A percentile compares a stretch with the other conserved stretches of the same genome.
These are phyloP conservation scores for Rostratula benghalensis DNA, from an alignment of 2,113 vertebrate species.

Conservation along the genomic window DNA sequence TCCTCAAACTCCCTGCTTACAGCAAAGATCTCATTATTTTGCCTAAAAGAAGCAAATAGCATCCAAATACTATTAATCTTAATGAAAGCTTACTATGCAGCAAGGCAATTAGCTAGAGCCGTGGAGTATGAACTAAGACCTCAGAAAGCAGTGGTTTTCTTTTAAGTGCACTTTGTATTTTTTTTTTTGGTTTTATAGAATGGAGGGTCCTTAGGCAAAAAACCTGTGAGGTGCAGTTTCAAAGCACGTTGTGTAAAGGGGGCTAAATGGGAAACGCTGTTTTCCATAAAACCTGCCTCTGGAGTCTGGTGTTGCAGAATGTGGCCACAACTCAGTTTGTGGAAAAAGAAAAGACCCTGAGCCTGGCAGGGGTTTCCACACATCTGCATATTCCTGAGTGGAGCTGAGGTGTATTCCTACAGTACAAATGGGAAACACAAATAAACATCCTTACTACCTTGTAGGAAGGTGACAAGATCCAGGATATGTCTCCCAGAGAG, in stretches of 20 bases:
- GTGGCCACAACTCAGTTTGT: not conserved
- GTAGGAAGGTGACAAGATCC: fast-evolving
- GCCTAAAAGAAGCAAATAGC: slow-evolving; percentile 67
- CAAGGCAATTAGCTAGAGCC: not conserved
- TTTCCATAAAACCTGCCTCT: not conserved
- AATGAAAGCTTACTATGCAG: not conserved
- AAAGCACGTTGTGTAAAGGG: not conserved
- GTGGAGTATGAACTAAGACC: not conserved
- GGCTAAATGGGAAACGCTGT: not conserved
- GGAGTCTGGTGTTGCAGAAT: not conserved
- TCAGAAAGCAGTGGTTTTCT: not conserved
- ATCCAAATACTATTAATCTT: slow-evolving; percentile 28
- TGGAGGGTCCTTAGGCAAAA: not conserved
- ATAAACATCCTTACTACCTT: fast-evolving
- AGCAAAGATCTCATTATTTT: slow-evolving; percentile 50
- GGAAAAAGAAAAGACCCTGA: not conserved
- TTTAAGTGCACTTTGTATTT: not conserved
- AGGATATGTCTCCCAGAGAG: not conserved
- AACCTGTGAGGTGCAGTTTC: not conserved
- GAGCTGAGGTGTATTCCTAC: not conserved
- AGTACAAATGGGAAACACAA: too few relatives aligned
- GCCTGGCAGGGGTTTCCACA: fast-evolving
- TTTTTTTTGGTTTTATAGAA: not conserved
- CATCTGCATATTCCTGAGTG: fast-evolving
- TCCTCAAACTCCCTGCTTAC: slow-evolving; percentile 46